Percentiles rank a stretch among this genome's conserved stretches.
These are phyloP conservation scores for Araneus ventricosus DNA, from an alignment of 1,140 invertebrate genomes.

Conservation along the genomic window DNA sequence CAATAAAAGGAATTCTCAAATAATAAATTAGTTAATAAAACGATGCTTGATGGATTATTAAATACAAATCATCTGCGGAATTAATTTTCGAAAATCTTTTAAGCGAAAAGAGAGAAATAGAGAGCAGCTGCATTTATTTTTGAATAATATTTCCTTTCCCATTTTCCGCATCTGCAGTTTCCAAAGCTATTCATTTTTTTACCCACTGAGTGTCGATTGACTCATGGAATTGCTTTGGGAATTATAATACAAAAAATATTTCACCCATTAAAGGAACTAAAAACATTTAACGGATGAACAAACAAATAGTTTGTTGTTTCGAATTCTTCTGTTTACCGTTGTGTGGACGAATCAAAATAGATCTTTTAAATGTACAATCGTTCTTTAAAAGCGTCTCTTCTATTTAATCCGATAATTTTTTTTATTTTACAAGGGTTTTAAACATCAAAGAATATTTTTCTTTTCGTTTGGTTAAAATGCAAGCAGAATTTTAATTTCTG, in stretches of 20 bases:
- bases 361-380: neutral
- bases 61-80: too few relatives aligned
- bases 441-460: neutral
- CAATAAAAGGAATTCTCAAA: too few relatives aligned
- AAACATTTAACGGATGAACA: neutral
- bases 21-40: too few relatives aligned
- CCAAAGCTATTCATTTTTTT: neutral
- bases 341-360: neutral
- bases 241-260: neutral
- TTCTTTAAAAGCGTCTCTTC: neutral
- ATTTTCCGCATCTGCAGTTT: neutral
- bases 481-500: neutral
- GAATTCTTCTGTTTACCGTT: neutral
- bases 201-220: neutral
- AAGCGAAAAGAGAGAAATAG: neutral
- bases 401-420: neutral
- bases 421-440: neutral
- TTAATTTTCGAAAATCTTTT: too few relatives aligned
- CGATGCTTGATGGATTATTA: too few relatives aligned
- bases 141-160: neutral
- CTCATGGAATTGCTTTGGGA: neutral
- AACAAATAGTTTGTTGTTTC: neutral
- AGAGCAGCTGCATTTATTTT: neutral
- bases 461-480: neutral
- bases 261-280: neutral